Base-by-base conservation (phyloP, 2,113 vertebrate species). In the Polyodon spathula region DNA sequence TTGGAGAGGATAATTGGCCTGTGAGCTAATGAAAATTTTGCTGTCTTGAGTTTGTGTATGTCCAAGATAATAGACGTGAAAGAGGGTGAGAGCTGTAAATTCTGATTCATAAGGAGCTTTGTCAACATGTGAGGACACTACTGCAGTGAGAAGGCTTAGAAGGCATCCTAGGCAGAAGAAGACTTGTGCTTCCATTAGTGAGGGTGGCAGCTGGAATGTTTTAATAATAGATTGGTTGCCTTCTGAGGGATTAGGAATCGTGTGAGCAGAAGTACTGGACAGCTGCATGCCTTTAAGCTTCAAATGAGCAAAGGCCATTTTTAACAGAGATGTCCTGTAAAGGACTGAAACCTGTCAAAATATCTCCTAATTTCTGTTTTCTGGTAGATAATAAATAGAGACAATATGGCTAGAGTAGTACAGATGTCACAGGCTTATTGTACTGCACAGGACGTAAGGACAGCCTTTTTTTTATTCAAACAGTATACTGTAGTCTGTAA, bases 161-260 rank as follows among this genome's bases (percentile, higher is more conserved):
- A 50, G 48, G 6, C 48, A 50, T 14, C 14, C 48, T n/a, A 4
- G 48, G 43, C 27, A 27, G 27, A 12, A n/a, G 14, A 12, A 4
- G 4, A 11, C 14, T 50, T 40, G 56, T 65, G 60, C 70, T 57
- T 65, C 62, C 62, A 67, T 70, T 65, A 72, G 56, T 1, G 14
- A 71, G 65, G 46, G 65, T 15, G 56, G 6, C 9, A 39, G 80
- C 81, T 85, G 83, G 73, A 71, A 78, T 72, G 76, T 80, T 82
- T 80, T 8, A 89, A 87, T 86, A 86, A 87, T 84, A 87, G 82
- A 42, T 72, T 75, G 59, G 71, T 67, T 79, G 84, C 73, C 69
- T 81, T 69, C 74, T 73, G 58, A 73, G 76, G 78, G 84, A 83
- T 85, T 81, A 79, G 62, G 69, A 58, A 54, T 79, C 75, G 68